Evolutionary conservation across 2,113 vertebrate species (phyloP), one percentile per base, ranked within the genome.

Genomic region (Pachypanchax playfairii): DNA sequence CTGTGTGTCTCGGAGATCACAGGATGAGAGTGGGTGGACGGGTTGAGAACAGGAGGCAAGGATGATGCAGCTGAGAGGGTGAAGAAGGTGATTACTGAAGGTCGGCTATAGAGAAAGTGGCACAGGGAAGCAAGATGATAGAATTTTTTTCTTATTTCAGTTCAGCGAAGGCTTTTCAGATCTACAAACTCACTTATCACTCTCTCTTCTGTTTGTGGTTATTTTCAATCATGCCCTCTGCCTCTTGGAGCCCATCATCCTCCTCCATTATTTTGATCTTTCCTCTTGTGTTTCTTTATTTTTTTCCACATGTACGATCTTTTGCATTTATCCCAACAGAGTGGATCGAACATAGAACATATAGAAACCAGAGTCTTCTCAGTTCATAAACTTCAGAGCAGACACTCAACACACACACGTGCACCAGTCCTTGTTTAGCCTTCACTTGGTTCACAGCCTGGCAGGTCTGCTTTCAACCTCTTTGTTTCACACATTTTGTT

Each of bases 401-500:
- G n/a, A n/a, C n/a, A n/a, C n/a, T n/a, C n/a, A n/a, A n/a, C n/a
- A n/a, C n/a, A n/a, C n/a, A n/a, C n/a, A 6, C 48, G n/a, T 11
- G 0, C 8, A 25, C 10, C 25, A 11, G 17, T 18, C 1, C 5
- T 36, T 2, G 1, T 6, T 26, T 14, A 10, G 43, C 31, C 48
- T 15, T 43, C 39, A 31, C 61, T 74, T 48, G 0, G 18, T 6
- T 7, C 26, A 29, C 22, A 67, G 26, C 42, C 29, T 25, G 31
- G 48, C 17, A 5, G 56, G 24, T 52, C 70, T 49, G 28, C 59
- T 72, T 68, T 74, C 53, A 59, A 53, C 74, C 42, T 79, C 64
- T 78, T 76, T 80, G 68, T 80, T 85, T 84, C 57, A 29, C 51
- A 31, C 65, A n/a, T 76, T 80, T 75, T 75, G 60, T 87, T 78